phyloP scores from a whole-genome alignment of 2,113 vertebrate species.

The Cryptomyrus ogoouensis region DNA sequence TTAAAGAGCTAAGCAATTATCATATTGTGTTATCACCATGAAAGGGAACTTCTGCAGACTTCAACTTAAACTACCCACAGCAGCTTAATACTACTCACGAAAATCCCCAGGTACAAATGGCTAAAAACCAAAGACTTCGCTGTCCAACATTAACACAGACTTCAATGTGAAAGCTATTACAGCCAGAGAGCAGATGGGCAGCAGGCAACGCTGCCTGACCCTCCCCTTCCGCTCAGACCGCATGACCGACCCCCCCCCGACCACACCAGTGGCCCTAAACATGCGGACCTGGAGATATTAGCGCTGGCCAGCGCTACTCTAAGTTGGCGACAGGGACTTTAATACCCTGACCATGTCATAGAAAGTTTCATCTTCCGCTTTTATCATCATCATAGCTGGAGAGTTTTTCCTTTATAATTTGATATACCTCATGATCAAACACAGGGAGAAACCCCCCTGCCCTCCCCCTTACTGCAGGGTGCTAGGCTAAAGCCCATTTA shows the following conservation, averaged over 20 bases:
- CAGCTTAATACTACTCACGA: background rate
- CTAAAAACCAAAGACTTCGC: background rate
- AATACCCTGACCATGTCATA: background rate
- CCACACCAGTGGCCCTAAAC: background rate
- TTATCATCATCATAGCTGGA: background rate
- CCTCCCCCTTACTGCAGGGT: conserved; percentile 41
- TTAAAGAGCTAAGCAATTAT: background rate
- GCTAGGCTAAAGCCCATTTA: conserved; percentile 45
- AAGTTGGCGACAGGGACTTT: background rate
- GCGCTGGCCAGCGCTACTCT: background rate
- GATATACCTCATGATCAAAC: conserved; percentile 26
- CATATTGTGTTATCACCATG: background rate
- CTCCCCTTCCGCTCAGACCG: background rate
- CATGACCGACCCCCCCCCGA: background rate
- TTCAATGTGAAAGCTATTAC: background rate
- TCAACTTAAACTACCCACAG: background rate
- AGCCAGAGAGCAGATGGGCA: background rate
- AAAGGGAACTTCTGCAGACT: background rate
- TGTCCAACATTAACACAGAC: background rate
- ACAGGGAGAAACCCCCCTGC: conserved; percentile 38
- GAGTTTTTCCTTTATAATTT: conserved; percentile 16
- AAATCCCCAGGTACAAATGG: background rate
- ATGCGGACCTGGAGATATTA: background rate
- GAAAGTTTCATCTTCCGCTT: background rate
- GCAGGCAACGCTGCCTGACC: background rate